Evolutionary conservation across 2,888 invertebrate genomes (phyloP), one percentile per base, ranked within the genome.

Genomic region (Tetragnatha montana): DNA sequence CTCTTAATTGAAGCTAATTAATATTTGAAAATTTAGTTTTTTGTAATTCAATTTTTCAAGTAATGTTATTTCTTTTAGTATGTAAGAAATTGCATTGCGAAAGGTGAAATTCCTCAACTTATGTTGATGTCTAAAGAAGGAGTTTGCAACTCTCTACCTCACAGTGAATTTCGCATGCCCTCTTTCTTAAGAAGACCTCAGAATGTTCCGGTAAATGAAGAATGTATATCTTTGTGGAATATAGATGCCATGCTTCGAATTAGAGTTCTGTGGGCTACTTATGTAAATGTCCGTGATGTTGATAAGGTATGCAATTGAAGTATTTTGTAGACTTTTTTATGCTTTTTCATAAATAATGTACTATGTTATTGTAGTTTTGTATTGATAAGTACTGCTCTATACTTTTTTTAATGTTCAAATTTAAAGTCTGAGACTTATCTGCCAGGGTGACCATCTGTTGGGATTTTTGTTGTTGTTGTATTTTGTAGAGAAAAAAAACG

Each of bases 271-370:
- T 93, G 93, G 93, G 94, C 94, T 68, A 94, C 94, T 14, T 94
- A 94, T 92, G 94, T 95, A 76, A 94, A 94, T 92, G 94, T 94
- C 68, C 93, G 93, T 87, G 94, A 95, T 92, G 92, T 93, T 69
- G 94, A 94, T 91, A 93, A 93, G 92, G 94, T 94, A 91, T 75
- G 60, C n/a, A 68, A 21, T 19, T 70, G 17, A 50, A 81, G 17
- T 21, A 17, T 14, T 6, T 73, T 51, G 50, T 3, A 51, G 17
- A 60, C 35, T 21, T 12, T 79, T 19, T 12, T 49, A 19, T 21
- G 10, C 35, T 75, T 21, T 75, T 19, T 35, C 0, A 19, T 12
- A 12, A 35, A 22, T 8, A 8, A 74, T 74, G 19, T 74, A n/a
- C 1, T 49, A 50, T 73, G 10, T 73, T 22, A 21, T 70, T 70